Evolutionary conservation across 2,797 vertebrate species (phyloP).

Genomic region (Anableps anableps): DNA sequence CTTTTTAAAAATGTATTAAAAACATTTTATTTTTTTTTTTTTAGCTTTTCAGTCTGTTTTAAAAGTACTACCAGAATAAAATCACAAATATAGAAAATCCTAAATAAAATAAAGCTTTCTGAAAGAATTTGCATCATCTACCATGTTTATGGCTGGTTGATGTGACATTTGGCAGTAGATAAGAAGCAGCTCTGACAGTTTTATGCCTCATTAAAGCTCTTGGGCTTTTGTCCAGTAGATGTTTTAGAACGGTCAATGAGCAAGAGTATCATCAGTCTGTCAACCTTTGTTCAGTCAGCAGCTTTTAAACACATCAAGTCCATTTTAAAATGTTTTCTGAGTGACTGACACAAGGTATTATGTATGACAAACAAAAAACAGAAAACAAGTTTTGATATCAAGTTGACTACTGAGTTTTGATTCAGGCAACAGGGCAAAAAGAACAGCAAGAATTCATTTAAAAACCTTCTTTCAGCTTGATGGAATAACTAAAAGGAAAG

Average conservation of each 20-base stretch:
- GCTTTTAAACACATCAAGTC: constrained; percentile 4
- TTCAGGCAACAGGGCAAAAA: not conserved
- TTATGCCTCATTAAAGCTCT: constrained; percentile 40
- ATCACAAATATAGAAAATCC: not conserved
- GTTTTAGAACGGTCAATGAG: constrained; percentile 25
- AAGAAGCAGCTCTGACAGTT: constrained; percentile 50
- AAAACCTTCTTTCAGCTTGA: not conserved
- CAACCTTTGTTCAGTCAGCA: constrained; percentile 2
- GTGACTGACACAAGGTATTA: constrained; percentile 3
- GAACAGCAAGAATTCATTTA: not conserved
- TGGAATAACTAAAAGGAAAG: not conserved
- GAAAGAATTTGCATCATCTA: not conserved
- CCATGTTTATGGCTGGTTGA: constrained; percentile 38
- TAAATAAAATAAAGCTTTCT: constrained; percentile 9
- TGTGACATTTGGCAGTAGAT: constrained; percentile 33
- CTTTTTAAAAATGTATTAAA: not conserved
- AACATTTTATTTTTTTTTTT: not conserved
- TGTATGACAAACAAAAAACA: constrained; percentile 3
- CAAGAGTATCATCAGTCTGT: constrained; percentile 10
- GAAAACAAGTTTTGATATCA: not conserved
- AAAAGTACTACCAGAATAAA: not conserved
- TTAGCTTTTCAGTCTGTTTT: not conserved
- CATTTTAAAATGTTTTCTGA: not conserved
- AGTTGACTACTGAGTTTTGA: not conserved
- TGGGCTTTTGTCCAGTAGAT: constrained; percentile 22